Conservation (phyloP, 2,888 invertebrate genomes). For the Vandiemenella viatica region DNA sequence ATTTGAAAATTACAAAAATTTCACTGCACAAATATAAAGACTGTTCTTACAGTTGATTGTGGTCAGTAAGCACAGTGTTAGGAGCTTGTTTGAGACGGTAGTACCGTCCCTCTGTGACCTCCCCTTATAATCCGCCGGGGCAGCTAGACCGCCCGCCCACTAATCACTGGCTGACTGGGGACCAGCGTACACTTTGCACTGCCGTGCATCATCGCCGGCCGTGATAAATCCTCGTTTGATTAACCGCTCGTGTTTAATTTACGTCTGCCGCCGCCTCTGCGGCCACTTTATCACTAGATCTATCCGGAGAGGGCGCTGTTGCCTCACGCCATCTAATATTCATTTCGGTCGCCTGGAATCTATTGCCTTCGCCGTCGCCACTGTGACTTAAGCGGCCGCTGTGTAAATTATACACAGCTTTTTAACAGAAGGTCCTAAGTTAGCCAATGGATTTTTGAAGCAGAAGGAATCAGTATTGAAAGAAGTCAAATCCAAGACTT, state of each 20-base stretch:
- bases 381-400: neutral
- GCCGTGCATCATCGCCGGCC: neutral
- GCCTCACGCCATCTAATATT: neutral
- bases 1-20: too few species aligned
- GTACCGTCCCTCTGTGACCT: too few species aligned
- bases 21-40: too few species aligned
- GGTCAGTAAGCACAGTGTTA: too few species aligned
- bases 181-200: neutral
- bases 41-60: too few species aligned
- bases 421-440: too few species aligned
- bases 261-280: neutral
- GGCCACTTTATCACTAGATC: neutral
- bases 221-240: neutral
- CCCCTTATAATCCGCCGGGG: too few species aligned
- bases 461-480: too few species aligned
- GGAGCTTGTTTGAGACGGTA: too few species aligned
- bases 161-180: neutral
- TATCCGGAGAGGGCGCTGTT: neutral
- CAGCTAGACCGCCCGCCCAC: too few species aligned
- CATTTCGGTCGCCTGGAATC: neutral
- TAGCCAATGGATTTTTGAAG: too few species aligned
- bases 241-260: neutral
- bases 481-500: too few species aligned
- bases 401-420: neutral
- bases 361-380: neutral